Evolutionary conservation across 35 echinoderm and acorn worm species (phyloP).

Genomic region (Diadema setosum): DNA sequence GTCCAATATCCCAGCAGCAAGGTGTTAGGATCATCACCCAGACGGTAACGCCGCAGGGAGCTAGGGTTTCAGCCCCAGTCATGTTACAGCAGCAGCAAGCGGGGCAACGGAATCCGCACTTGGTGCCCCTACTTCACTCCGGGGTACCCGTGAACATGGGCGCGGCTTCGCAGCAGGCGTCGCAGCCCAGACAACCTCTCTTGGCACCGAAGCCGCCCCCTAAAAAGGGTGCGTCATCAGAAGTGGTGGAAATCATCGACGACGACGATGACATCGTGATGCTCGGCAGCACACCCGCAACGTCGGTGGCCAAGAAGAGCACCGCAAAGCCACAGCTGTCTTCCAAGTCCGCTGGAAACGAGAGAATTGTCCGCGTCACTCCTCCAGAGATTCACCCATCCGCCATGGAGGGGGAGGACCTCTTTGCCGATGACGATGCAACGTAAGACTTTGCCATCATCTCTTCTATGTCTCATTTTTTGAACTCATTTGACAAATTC

Average conservation of each 20-base stretch:
- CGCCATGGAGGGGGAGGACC: not conserved
- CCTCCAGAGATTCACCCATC: no score
- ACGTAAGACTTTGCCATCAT: no score
- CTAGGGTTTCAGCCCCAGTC: no score
- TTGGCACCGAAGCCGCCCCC: not conserved
- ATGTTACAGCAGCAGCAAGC: no score
- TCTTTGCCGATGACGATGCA: not conserved
- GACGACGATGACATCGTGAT: not conserved
- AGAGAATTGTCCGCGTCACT: no score
- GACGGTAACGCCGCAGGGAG: no score
- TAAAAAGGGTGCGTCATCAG: not conserved
- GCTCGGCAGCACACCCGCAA: not conserved
- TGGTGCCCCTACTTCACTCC: not conserved
- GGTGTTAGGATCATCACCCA: no score
- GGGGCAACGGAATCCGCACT: not conserved
- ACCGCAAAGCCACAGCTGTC: not conserved
- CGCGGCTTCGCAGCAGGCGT: not conserved
- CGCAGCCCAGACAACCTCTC: not conserved
- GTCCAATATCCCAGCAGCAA: no score
- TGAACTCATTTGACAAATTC: no score
- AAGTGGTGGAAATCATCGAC: not conserved
- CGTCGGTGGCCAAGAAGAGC: not conserved
- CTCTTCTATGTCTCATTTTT: no score
- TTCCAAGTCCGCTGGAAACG: no score
- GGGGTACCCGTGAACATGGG: not conserved